Conservation (phyloP, 2,888 invertebrate genomes). For the Drosophila testacea region DNA sequence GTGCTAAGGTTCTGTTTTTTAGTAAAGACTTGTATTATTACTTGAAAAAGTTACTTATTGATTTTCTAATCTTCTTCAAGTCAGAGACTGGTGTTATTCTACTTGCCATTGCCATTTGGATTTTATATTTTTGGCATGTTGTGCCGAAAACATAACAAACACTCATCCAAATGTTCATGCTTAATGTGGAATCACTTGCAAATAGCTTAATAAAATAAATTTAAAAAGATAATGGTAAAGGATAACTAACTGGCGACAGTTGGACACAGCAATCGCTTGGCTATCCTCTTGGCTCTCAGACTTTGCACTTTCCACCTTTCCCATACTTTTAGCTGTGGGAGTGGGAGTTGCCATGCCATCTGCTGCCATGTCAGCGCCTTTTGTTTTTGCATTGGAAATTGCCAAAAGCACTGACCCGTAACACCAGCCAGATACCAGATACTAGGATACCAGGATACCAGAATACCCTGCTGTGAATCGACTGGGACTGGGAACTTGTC, state of each 20-base stretch:
- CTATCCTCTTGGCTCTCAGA: not conserved
- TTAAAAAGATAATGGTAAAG: constrained; percentile 38
- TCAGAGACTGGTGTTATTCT: constrained; percentile 1
- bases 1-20: no score
- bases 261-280: constrained; percentile 30
- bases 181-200: constrained; percentile 41
- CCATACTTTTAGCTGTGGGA: no score
- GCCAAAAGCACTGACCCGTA: constrained; percentile 67
- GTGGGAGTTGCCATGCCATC: constrained; percentile 50
- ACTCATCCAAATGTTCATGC: constrained; percentile 33
- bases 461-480: constrained; percentile 19
- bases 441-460: constrained; percentile 4
- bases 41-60: constrained; percentile 3
- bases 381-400: constrained; percentile 69
- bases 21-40: not conserved
- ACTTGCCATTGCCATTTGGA: not conserved
- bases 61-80: constrained; percentile 5
- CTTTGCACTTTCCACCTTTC: not conserved
- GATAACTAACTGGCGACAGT: constrained; percentile 49
- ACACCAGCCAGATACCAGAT: constrained; percentile 38
- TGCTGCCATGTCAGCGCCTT: constrained; percentile 71
- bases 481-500: not conserved
- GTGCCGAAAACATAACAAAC: constrained; percentile 40
- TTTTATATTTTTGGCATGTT: constrained; percentile 15
- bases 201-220: constrained; percentile 54